Conservation (phyloP, 1,140 invertebrate species). For the Bombus waltoni region DNA sequence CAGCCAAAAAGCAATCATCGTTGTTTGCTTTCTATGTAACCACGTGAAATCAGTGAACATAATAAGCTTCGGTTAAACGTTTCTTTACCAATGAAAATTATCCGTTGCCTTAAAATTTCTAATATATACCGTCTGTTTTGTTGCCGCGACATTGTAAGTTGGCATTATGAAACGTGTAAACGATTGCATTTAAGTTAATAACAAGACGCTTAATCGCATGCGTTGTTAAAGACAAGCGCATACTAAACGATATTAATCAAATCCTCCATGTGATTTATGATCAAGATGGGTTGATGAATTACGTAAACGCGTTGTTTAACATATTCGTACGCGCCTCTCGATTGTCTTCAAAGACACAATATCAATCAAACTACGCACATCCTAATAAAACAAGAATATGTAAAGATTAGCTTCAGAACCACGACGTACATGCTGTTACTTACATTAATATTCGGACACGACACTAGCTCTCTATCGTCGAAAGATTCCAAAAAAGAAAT, state of each 20-base stretch:
- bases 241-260: not conserved
- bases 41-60: too few species aligned
- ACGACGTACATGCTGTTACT: too few species aligned
- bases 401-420: too few species aligned
- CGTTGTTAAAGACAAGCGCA: not conserved
- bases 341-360: not conserved
- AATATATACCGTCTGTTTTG: not conserved
- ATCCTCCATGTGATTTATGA: constrained; percentile 6
- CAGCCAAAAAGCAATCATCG: too few species aligned
- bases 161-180: not conserved
- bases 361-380: not conserved
- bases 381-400: not conserved
- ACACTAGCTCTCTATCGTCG: too few species aligned
- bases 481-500: too few species aligned
- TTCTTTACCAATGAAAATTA: not conserved
- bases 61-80: not conserved
- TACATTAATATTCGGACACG: too few species aligned
- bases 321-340: not conserved
- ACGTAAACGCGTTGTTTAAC: not conserved
- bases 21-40: too few species aligned
- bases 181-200: not conserved
- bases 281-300: constrained; percentile 29
- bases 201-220: constrained; percentile 12
- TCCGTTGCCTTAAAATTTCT: not conserved
- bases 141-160: not conserved